Evolutionary conservation across 2,888 invertebrate genomes (phyloP).

Genomic region (Erebia aethiops): DNA sequence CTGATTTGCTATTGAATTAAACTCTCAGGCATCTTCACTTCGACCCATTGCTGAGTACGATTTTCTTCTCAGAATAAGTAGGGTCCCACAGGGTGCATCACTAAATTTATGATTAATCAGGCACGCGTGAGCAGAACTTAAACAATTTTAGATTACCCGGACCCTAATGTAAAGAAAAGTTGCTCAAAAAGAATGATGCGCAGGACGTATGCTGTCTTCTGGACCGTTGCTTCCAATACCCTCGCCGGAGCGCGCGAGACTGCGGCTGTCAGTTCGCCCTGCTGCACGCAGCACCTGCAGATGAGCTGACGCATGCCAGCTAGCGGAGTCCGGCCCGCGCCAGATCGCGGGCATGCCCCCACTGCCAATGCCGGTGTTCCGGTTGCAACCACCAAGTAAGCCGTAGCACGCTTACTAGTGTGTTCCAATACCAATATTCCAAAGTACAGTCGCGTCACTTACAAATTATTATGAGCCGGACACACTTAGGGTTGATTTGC

Average conservation of each 20-base stretch:
- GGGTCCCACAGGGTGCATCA: too few species aligned
- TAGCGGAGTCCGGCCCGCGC: slow-evolving; percentile 81
- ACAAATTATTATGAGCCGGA: slow-evolving; percentile 10
- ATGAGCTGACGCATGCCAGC: slow-evolving; percentile 82
- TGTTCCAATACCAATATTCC: slow-evolving; percentile 45
- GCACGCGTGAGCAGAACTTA: too few species aligned
- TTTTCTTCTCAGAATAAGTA: too few species aligned
- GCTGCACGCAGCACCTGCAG: slow-evolving; percentile 90
- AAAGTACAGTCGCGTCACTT: slow-evolving; percentile 34
- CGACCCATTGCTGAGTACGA: too few species aligned
- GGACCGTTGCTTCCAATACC: slow-evolving; percentile 95
- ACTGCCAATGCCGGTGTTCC: slow-evolving; percentile 77
- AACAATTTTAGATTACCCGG: background rate
- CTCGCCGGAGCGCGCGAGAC: slow-evolving; percentile 90
- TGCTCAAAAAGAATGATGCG: slow-evolving; percentile 77
- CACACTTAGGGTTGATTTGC: background rate
- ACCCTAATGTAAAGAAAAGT: slow-evolving; percentile 9
- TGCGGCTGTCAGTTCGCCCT: slow-evolving; percentile 96
- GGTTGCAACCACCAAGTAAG: slow-evolving; percentile 81
- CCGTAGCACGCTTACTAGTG: slow-evolving; percentile 68
- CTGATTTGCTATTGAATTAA: too few species aligned
- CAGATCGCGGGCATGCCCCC: slow-evolving; percentile 74
- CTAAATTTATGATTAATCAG: too few species aligned
- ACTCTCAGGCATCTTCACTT: too few species aligned
- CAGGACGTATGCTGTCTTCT: slow-evolving; percentile 93